These are phyloP conservation scores for Psittacula echo DNA, from an alignment of 2,797 vertebrate genomes.

Conservation along the genomic window DNA sequence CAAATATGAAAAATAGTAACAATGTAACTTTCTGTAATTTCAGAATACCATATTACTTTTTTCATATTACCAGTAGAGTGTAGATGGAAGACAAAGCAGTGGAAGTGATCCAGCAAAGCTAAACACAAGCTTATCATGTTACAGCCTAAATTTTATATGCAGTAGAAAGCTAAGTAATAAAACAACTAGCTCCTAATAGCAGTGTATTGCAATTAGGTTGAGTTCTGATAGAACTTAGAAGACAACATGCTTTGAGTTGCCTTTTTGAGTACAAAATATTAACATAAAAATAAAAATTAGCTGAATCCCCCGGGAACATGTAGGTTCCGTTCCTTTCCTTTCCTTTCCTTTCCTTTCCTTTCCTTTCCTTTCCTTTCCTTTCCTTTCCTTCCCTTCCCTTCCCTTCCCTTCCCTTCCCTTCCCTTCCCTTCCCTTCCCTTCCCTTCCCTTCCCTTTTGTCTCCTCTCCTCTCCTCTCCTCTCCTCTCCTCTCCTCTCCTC, in stretches of 20 bases:
- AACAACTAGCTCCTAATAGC: not conserved
- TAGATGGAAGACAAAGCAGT: not conserved
- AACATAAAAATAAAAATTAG: not conserved
- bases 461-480: accelerated
- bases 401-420: too few species aligned
- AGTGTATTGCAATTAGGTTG: accelerated
- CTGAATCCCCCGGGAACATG: not conserved
- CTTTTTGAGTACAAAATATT: not conserved
- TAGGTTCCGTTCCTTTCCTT: accelerated
- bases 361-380: accelerated
- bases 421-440: not conserved
- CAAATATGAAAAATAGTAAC: not conserved
- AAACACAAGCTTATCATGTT: constrained; percentile 21
- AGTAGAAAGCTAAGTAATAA: not conserved
- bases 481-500: accelerated
- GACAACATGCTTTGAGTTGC: not conserved
- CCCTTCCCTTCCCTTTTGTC: too few species aligned
- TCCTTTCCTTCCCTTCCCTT: not conserved
- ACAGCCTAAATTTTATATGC: not conserved
- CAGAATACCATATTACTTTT: not conserved
- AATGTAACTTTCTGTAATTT: not conserved
- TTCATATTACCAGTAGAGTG: not conserved
- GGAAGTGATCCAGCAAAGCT: not conserved
- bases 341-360: too few species aligned
- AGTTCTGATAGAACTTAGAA: not conserved